These are phyloP conservation scores for Limnothrissa miodon DNA, from an alignment of 2,113 vertebrate species.

Conservation along the genomic window DNA sequence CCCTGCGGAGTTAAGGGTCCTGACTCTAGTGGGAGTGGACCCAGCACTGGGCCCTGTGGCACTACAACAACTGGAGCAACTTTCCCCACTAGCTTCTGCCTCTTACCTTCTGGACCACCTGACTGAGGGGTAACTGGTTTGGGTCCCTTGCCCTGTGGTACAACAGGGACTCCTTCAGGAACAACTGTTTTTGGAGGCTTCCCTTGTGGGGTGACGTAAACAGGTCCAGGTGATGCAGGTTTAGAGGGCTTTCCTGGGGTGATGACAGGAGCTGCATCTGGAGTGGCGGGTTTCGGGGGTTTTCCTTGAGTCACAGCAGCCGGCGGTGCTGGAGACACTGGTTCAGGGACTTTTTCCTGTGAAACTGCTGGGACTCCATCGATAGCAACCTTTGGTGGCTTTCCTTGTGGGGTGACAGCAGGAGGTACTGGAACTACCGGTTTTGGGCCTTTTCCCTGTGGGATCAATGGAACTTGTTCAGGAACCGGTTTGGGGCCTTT, in stretches of 20 bases:
- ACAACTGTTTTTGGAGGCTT: slow-evolving; percentile 31
- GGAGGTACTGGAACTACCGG: background rate
- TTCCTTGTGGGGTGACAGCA: slow-evolving; percentile 16
- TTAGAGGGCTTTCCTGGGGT: slow-evolving; percentile 22
- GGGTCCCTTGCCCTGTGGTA: slow-evolving; percentile 28
- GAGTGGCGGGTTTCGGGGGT: slow-evolving; percentile 16
- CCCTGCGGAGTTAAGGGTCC: background rate
- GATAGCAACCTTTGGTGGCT: background rate
- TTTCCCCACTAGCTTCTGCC: background rate
- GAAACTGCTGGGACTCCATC: slow-evolving; percentile 33
- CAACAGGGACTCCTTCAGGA: slow-evolving; percentile 36
- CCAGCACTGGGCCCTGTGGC: background rate
- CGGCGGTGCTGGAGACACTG: slow-evolving; percentile 15
- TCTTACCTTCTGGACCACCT: slow-evolving; percentile 54
- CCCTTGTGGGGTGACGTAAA: slow-evolving; percentile 1
- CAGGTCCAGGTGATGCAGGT: background rate
- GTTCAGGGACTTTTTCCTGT: slow-evolving; percentile 38
- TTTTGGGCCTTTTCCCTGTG: slow-evolving; percentile 15
- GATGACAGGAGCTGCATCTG: background rate
- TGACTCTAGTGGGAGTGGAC: background rate
- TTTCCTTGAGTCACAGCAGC: slow-evolving; percentile 22
- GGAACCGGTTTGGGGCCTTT: slow-evolving; percentile 4
- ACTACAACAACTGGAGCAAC: background rate
- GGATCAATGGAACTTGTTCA: slow-evolving; percentile 1
- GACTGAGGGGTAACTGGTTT: slow-evolving; percentile 22